These are phyloP conservation scores for Corythucha ciliata DNA, from an alignment of 2,888 invertebrate genomes.

Conservation along the genomic window DNA sequence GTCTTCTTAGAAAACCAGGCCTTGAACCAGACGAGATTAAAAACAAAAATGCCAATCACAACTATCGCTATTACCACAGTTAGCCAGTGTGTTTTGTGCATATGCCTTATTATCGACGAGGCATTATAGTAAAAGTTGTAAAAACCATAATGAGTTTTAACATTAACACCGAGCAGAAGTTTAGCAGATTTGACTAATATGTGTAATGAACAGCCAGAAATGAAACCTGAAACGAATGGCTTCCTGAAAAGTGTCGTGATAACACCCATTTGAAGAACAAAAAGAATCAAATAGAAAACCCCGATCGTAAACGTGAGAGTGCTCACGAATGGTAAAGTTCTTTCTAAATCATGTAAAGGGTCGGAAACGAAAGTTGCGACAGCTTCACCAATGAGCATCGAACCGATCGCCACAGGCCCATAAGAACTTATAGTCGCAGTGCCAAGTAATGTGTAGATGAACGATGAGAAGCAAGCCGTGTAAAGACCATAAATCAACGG, in stretches of 20 bases:
- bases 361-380: slow-evolving; percentile 19
- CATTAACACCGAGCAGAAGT: slow-evolving; percentile 21
- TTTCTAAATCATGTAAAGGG: no score
- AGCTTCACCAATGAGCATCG: slow-evolving; percentile 29
- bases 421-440: slow-evolving; percentile 27
- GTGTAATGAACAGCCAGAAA: slow-evolving; percentile 26
- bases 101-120: slow-evolving; percentile 8
- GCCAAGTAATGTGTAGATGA: slow-evolving; percentile 28
- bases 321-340: no score
- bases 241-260: slow-evolving; percentile 25
- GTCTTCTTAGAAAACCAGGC: slow-evolving; percentile 21
- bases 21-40: slow-evolving; percentile 21
- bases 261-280: slow-evolving; percentile 23
- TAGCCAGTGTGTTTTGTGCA: slow-evolving; percentile 18
- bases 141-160: slow-evolving; percentile 24
- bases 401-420: slow-evolving; percentile 29
- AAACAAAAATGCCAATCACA: slow-evolving; percentile 20
- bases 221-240: slow-evolving; percentile 26
- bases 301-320: slow-evolving; percentile 26
- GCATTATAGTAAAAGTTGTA: slow-evolving; percentile 24
- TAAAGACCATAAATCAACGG: slow-evolving; percentile 29
- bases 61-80: slow-evolving; percentile 21
- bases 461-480: slow-evolving; percentile 27
- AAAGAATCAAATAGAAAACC: slow-evolving; percentile 23
- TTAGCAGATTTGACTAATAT: slow-evolving; percentile 25